Evolutionary conservation across 2,113 vertebrate species (phyloP), one percentile per base, ranked within the genome.

Genomic region (Glaucidium brasilianum): DNA sequence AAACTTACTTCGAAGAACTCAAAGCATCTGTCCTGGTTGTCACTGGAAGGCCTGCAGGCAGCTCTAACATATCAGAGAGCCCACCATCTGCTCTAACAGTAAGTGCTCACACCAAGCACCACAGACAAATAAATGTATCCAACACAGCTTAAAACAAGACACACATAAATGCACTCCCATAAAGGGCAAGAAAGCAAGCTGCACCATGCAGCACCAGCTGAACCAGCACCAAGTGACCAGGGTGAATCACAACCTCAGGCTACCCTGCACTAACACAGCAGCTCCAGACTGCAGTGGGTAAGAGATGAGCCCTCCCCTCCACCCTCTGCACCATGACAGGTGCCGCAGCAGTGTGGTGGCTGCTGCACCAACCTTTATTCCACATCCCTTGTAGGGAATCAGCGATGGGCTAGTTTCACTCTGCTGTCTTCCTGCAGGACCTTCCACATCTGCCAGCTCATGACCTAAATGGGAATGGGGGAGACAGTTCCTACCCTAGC

Each of bases 281-380:
- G 35, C 60, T 79, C 67, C 0, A 1, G 59, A 21, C 30, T 2
- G 4, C 0, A 4, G 5, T 0, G 2, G 12, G 30, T 19, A 26
- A 45, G 30, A 32, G 20, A 41, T 0, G 5, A 73, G 58, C 19
- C 18, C 35, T 62, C 45, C 15, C 43, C 47, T 49, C 27, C 41
- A 5, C 29, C 41, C 58, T 53, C 25, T 2, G 1, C n/a, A 66
- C 12, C 34, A 12, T 2, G 10, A 11, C 52, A 53, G n/a, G 19
- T 0, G 1, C 11, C 6, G 59, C 59, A 53, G 64, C 43, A 68
- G 49, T 5, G 7, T 4, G 12, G 19, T 30, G 37, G 29, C 27
- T 91, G 43, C 53, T 68, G 63, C 23, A 37, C 0, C 0, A 81
- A 74, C 32, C 20, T 35, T 26, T 29, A 77, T 21, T 21, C 27